Conservation (phyloP, 2,888 invertebrate species). For the Agriopis leucophaearia region DNA sequence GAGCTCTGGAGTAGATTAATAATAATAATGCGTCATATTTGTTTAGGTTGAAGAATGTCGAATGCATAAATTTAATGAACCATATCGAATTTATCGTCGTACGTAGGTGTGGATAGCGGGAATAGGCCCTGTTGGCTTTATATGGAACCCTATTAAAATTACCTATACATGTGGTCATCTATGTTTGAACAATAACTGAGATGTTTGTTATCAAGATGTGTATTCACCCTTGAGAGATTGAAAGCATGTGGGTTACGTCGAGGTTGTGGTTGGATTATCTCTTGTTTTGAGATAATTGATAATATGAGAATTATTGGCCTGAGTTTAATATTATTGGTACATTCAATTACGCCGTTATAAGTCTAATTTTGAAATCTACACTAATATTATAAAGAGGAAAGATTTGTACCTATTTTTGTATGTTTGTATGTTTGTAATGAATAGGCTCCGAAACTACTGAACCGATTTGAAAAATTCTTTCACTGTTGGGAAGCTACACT, state of each 20-base stretch:
- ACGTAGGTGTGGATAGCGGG: constrained; percentile 42
- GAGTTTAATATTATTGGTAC: too few species aligned
- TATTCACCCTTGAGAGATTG: constrained; percentile 16
- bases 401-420: too few species aligned
- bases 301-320: too few species aligned
- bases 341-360: too few species aligned
- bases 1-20: background rate
- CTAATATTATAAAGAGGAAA: too few species aligned
- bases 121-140: constrained; percentile 37
- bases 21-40: constrained; percentile 45
- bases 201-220: constrained; percentile 35
- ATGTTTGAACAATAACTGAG: constrained; percentile 34
- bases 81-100: constrained; percentile 51
- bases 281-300: too few species aligned
- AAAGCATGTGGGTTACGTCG: constrained; percentile 26
- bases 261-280: constrained; percentile 12
- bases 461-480: too few species aligned
- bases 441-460: too few species aligned
- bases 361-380: background rate
- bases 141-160: constrained; percentile 33
- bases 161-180: constrained; percentile 17
- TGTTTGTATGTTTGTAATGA: too few species aligned
- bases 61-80: constrained; percentile 61
- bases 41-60: constrained; percentile 51
- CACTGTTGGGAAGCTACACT: too few species aligned